Conservation (phyloP, 1,140 invertebrate genomes). For the Colletes latitarsis region DNA sequence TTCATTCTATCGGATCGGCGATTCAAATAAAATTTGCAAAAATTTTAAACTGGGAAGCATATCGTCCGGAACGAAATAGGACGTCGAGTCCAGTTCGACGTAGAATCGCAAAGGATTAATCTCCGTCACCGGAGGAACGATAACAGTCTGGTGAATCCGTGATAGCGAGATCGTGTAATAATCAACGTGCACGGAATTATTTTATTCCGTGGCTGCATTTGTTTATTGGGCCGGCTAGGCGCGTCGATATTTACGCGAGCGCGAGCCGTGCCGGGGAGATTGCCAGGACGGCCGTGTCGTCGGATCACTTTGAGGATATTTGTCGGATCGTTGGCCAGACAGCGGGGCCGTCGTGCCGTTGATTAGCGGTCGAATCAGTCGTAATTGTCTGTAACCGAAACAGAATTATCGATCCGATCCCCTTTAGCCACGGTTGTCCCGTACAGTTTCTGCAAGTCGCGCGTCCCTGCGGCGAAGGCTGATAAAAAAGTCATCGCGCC, state of each 20-base stretch:
- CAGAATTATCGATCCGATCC: constrained; percentile 73
- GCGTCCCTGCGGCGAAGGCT: constrained; percentile 30
- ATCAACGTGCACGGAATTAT: neutral
- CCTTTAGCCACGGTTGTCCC: constrained; percentile 28
- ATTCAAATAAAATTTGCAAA: no score
- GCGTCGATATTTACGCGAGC: constrained; percentile 16
- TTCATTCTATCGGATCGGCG: no score
- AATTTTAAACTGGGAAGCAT: no score
- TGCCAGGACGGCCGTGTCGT: constrained; percentile 40
- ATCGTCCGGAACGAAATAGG: no score
- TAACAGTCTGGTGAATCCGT: neutral
- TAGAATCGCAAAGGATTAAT: neutral
- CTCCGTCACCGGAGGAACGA: neutral
- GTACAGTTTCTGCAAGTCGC: constrained; percentile 51
- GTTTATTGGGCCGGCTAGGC: constrained; percentile 19
- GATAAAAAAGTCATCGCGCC: constrained; percentile 56
- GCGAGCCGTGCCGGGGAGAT: neutral
- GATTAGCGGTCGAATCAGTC: constrained; percentile 77
- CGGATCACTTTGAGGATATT: constrained; percentile 64
- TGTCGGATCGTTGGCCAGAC: constrained; percentile 59
- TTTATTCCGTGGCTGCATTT: constrained; percentile 27
- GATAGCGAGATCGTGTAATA: neutral
- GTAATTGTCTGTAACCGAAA: constrained; percentile 76
- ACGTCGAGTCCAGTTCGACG: no score
- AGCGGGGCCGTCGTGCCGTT: constrained; percentile 59